These are phyloP conservation scores for Pocota personata DNA, from an alignment of 2,888 invertebrate genomes.

Conservation along the genomic window DNA sequence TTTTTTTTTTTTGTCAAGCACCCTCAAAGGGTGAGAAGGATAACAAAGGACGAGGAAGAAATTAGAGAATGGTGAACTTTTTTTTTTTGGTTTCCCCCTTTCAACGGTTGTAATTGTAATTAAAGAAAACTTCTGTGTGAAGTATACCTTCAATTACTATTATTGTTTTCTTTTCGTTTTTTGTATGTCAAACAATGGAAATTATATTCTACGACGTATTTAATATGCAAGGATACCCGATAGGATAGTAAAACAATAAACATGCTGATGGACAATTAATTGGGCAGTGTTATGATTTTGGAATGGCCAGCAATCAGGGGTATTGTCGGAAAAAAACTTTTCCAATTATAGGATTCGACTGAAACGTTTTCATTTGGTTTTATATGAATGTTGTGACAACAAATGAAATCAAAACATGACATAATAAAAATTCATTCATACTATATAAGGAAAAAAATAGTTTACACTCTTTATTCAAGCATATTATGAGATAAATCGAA, in stretches of 20 bases:
- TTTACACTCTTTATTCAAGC: background rate
- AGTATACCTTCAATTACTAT: background rate
- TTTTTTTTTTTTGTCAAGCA: constrained; percentile 5
- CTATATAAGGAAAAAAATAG: background rate
- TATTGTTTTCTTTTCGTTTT: background rate
- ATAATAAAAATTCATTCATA: too few species aligned
- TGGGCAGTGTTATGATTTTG: background rate
- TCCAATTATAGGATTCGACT: background rate
- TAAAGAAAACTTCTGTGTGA: background rate
- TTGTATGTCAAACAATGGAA: background rate
- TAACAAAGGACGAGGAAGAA: background rate
- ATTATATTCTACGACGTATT: background rate
- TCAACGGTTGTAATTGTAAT: constrained; percentile 17
- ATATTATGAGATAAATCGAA: background rate
- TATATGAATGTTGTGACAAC: background rate
- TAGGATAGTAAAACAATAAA: background rate
- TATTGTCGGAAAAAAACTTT: background rate
- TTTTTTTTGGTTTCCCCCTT: background rate
- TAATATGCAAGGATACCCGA: background rate
- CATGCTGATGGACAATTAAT: constrained; percentile 7
- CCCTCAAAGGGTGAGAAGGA: constrained; percentile 2
- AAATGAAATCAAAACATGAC: too few species aligned
- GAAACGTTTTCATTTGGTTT: background rate
- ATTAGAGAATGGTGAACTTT: background rate
- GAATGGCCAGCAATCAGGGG: background rate